Percentiles rank a stretch among this genome's conserved stretches.
phyloP scores from a whole-genome alignment of 2,113 vertebrate genomes.

The Dendrocopos noguchii region DNA sequence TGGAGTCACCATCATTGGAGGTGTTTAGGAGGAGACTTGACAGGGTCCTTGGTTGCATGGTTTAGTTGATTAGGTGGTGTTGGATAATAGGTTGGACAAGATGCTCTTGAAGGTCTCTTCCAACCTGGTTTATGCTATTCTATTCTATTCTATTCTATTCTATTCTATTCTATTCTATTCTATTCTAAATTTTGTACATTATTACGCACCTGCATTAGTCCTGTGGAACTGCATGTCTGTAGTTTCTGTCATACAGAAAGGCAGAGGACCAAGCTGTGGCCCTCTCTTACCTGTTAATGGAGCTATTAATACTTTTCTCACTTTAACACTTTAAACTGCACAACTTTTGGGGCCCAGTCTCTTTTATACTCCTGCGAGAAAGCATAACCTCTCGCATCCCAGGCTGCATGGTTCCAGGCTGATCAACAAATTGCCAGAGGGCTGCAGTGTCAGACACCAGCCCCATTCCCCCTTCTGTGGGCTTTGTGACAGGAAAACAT shows the following conservation, averaged over 20 bases:
- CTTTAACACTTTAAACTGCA: neutral
- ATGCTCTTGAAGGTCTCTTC: too few species aligned
- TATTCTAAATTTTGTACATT: neutral
- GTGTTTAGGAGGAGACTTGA: too few species aligned
- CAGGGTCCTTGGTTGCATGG: too few species aligned
- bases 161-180: too few species aligned
- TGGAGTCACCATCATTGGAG: too few species aligned
- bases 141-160: too few species aligned
- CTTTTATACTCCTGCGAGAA: neutral
- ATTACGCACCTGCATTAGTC: neutral
- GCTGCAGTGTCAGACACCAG: neutral
- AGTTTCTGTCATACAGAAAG: neutral
- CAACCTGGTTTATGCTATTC: too few species aligned
- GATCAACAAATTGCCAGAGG: neutral
- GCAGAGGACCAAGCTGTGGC: neutral
- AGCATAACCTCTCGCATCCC: neutral
- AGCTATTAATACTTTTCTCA: neutral
- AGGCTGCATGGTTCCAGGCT: neutral
- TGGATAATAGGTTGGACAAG: too few species aligned
- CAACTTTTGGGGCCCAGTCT: neutral
- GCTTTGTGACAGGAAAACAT: neutral
- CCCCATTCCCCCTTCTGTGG: neutral
- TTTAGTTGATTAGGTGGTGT: too few species aligned
- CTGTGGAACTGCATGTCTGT: neutral
- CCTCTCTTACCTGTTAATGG: neutral